Evolutionary conservation across 2,797 vertebrate species (phyloP).

Genomic region (Spinus pinus): DNA sequence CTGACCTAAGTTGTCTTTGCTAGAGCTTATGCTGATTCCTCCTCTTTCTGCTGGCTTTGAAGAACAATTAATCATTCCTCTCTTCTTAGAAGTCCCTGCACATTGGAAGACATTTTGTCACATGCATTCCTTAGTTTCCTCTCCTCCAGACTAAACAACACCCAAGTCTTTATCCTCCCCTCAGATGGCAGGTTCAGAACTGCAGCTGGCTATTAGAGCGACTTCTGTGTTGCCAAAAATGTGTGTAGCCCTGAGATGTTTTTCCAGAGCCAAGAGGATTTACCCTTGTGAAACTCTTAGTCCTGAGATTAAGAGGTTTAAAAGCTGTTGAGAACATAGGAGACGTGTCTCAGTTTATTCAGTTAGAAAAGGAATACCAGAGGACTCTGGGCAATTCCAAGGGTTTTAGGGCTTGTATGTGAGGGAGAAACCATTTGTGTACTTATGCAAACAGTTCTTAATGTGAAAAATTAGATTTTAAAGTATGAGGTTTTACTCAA

Average conservation of each 20-base stretch:
- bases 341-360: background rate
- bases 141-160: constrained; percentile 54
- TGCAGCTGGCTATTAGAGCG: background rate
- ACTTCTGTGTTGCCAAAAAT: background rate
- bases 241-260: background rate
- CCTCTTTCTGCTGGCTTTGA: background rate
- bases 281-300: background rate
- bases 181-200: background rate
- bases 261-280: background rate
- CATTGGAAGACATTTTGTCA: constrained; percentile 25
- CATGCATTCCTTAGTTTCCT: constrained; percentile 42
- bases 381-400: background rate
- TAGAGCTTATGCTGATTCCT: constrained; percentile 18
- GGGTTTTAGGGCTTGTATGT: background rate
- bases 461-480: background rate
- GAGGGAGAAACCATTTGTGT: background rate
- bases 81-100: background rate
- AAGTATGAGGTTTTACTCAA: background rate
- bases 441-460: background rate
- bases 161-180: background rate
- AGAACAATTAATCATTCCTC: constrained; percentile 3
- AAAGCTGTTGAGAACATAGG: background rate
- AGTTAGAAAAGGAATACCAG: background rate
- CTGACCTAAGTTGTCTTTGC: constrained; percentile 17
- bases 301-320: background rate